Conservation (phyloP, 2,888 invertebrate species). For the Protonemura montana region DNA sequence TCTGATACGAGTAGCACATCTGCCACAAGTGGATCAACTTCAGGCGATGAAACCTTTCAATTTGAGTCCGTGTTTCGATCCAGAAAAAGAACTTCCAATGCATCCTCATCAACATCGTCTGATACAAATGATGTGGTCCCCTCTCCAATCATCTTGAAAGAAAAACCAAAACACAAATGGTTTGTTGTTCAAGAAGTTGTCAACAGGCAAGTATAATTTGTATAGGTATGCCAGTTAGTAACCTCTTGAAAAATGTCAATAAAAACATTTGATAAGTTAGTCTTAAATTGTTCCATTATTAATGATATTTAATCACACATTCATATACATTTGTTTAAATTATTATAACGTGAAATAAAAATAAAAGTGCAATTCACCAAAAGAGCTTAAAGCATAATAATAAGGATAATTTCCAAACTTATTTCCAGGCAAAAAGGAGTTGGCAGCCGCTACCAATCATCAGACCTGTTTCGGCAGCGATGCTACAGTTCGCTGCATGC, state of each 20-base stretch:
- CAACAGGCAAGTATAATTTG: slow-evolving; percentile 66
- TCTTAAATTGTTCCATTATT: no score
- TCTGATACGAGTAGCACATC: slow-evolving; percentile 13
- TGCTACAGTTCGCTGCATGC: slow-evolving; percentile 84
- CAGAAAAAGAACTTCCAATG: slow-evolving; percentile 42
- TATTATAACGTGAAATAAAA: no score
- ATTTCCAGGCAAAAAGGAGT: slow-evolving; percentile 56
- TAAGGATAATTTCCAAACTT: no score
- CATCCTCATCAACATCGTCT: slow-evolving; percentile 14
- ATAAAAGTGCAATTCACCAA: no score
- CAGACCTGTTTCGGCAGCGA: slow-evolving; percentile 69
- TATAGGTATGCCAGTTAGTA: no score
- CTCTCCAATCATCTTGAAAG: slow-evolving; percentile 64
- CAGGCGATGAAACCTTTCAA: background rate
- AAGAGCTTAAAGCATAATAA: no score
- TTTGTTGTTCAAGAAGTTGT: slow-evolving; percentile 70
- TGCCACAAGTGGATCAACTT: slow-evolving; percentile 2
- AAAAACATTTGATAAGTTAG: no score
- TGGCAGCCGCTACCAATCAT: slow-evolving; percentile 61
- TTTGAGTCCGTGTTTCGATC: slow-evolving; percentile 15
- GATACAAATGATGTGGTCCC: slow-evolving; percentile 49
- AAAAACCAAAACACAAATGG: slow-evolving; percentile 74
- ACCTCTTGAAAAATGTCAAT: no score
- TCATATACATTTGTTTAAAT: no score
- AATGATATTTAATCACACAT: no score